These are phyloP conservation scores for Montipora cactus DNA, from an alignment of 64 coral and sea anemone genomes.

Conservation along the genomic window DNA sequence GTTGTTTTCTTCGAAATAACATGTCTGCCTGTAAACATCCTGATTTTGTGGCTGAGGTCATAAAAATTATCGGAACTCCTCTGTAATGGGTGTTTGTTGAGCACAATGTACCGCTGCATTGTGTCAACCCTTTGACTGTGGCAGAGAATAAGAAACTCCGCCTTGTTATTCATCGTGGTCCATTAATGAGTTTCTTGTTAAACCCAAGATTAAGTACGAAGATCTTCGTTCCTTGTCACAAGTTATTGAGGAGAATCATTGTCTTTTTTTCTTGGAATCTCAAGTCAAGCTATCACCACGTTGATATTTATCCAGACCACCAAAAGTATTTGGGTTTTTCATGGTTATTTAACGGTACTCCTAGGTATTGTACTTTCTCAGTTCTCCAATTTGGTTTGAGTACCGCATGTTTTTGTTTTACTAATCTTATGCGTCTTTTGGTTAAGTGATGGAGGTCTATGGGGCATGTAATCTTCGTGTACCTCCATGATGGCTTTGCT, in stretches of 20 bases:
- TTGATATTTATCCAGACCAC: slow-evolving; percentile 16
- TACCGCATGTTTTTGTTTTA: slow-evolving; percentile 10
- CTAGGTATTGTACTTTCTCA: not conserved
- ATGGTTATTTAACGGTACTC: not conserved
- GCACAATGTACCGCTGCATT: slow-evolving; percentile 7
- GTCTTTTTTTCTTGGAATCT: slow-evolving; percentile 42
- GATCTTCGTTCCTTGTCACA: slow-evolving; percentile 33
- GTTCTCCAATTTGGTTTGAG: slow-evolving; percentile 36
- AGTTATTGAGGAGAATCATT: not conserved
- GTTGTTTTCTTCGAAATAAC: not conserved
- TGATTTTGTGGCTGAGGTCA: not conserved
- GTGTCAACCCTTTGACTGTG: slow-evolving; percentile 33
- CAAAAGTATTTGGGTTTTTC: slow-evolving; percentile 41
- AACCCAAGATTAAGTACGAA: slow-evolving; percentile 6
- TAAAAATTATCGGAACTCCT: not conserved
- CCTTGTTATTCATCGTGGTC: slow-evolving; percentile 2
- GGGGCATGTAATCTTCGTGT: not conserved
- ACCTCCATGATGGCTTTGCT: not conserved
- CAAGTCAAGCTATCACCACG: slow-evolving; percentile 24
- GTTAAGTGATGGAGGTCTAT: slow-evolving; percentile 36
- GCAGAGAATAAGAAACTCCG: slow-evolving; percentile 31
- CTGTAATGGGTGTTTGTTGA: not conserved
- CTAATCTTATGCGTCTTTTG: slow-evolving; percentile 36
- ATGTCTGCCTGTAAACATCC: not conserved
- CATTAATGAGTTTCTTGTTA: too few relatives aligned